Evolutionary conservation across 2,113 vertebrate genomes (phyloP).

Genomic region (Neolamprologus falcicula): DNA sequence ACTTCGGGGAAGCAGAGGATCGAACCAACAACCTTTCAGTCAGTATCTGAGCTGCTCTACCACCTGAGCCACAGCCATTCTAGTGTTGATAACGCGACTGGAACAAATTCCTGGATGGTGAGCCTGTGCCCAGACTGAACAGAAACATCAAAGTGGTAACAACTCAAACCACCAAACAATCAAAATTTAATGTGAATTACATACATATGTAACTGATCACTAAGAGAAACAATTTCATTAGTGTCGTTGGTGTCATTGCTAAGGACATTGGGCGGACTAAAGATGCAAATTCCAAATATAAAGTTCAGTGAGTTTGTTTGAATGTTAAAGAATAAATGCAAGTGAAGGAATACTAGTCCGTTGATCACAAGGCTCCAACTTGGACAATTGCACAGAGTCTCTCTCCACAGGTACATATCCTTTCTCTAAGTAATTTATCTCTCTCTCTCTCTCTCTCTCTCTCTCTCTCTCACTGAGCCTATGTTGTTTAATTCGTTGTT

Average conservation of each 20-base stretch:
- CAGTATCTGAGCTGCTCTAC: not conserved
- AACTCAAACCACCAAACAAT: not conserved
- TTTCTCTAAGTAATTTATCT: not conserved
- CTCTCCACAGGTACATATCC: not conserved
- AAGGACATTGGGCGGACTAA: not conserved
- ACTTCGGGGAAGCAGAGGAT: not conserved
- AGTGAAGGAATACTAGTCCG: not conserved
- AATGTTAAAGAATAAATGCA: not conserved
- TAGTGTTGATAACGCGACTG: fast-evolving
- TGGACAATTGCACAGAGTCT: not conserved
- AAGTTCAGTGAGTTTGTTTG: not conserved
- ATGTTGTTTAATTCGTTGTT: fast-evolving
- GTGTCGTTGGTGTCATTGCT: not conserved
- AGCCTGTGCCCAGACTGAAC: not conserved
- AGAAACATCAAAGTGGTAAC: not conserved
- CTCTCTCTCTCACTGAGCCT: not conserved
- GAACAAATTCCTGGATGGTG: not conserved
- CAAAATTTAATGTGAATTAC: not conserved
- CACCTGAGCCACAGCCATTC: not conserved
- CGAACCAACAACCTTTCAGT: not conserved
- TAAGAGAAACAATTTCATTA: not conserved
- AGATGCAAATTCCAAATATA: not conserved
- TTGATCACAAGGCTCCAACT: not conserved
- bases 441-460: too few relatives aligned
- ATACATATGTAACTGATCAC: not conserved